Conservation (phyloP, 2,888 invertebrate species). For the Pristionchus mayeri region DNA sequence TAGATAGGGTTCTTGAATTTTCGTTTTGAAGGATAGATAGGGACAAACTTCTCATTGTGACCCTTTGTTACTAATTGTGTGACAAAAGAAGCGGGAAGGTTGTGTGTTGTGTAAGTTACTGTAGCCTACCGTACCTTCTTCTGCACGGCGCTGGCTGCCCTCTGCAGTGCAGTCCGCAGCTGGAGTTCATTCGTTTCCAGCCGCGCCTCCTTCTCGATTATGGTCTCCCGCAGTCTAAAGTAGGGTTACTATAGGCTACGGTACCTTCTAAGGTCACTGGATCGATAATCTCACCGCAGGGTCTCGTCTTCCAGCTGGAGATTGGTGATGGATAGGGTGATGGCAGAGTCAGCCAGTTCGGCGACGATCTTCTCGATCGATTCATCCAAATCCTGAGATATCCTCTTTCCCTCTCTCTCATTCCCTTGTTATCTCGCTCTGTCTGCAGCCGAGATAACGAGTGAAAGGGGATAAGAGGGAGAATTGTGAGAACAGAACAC, state of each 20-base stretch:
- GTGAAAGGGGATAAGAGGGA: too few relatives aligned
- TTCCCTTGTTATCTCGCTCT: too few relatives aligned
- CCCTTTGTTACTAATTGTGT: too few relatives aligned
- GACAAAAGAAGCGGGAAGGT: too few relatives aligned
- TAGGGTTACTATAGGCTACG: not conserved
- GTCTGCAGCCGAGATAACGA: too few relatives aligned
- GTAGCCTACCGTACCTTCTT: not conserved
- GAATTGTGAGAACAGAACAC: too few relatives aligned
- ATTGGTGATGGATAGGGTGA: constrained; percentile 15
- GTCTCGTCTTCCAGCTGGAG: constrained; percentile 40
- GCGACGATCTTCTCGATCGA: constrained; percentile 45
- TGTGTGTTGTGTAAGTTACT: too few relatives aligned
- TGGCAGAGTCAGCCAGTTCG: constrained; percentile 47
- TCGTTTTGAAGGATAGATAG: too few relatives aligned
- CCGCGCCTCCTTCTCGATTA: not conserved
- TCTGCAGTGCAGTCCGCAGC: constrained; percentile 10
- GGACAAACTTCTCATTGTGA: too few relatives aligned
- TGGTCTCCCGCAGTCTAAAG: not conserved
- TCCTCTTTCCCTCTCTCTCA: too few relatives aligned
- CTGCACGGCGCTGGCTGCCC: not conserved
- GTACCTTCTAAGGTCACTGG: not conserved
- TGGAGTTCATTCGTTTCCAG: not conserved
- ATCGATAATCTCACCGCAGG: not conserved
- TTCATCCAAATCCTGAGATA: constrained; percentile 32
- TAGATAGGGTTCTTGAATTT: too few relatives aligned